Percentiles rank a stretch among this genome's conserved stretches.
These are phyloP conservation scores for Nicator chloris DNA, from an alignment of 2,113 vertebrate species.

Conservation along the genomic window DNA sequence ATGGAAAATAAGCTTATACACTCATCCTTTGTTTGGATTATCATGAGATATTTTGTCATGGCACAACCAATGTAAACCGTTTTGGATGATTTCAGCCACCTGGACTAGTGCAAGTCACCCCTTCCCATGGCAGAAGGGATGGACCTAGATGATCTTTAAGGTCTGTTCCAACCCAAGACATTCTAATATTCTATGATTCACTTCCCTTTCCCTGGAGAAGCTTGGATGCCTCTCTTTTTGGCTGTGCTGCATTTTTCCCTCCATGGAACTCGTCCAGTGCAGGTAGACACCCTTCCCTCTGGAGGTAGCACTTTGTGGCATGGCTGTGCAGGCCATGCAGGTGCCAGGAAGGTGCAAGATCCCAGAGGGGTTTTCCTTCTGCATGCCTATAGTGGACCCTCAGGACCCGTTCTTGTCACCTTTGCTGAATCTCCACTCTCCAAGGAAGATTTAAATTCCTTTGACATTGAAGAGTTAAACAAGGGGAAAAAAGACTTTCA, in stretches of 20 bases:
- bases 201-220: slow-evolving; percentile 19
- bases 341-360: neutral
- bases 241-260: neutral
- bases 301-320: neutral
- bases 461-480: slow-evolving; percentile 50
- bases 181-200: neutral
- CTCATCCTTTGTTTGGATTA: neutral
- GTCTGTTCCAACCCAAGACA: neutral
- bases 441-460: slow-evolving; percentile 36
- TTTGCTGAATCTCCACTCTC: neutral
- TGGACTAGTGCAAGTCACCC: neutral
- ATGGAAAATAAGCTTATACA: neutral
- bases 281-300: neutral
- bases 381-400: neutral
- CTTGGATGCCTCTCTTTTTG: neutral
- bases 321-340: neutral
- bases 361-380: neutral
- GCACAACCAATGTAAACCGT: accelerated
- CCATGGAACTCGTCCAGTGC: neutral
- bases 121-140: neutral
- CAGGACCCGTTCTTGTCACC: neutral
- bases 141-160: neutral
- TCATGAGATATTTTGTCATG: neutral
- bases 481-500: slow-evolving; percentile 36
- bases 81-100: neutral